Percentiles rank a stretch among this genome's conserved stretches.
Evolutionary conservation across 2,888 invertebrate species (phyloP).

Genomic region (Stenurella melanura): DNA sequence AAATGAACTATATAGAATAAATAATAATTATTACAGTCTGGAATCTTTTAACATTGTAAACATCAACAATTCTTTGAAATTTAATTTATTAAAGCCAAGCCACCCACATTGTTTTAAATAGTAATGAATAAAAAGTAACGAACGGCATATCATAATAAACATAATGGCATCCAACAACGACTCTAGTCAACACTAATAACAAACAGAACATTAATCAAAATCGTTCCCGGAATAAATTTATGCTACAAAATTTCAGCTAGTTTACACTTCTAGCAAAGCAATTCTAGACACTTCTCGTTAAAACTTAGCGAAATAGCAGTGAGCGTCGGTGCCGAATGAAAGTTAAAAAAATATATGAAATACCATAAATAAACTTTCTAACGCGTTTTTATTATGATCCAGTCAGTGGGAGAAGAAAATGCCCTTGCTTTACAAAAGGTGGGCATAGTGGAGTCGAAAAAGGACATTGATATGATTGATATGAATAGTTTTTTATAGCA

Average conservation of each 20-base stretch:
- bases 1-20: constrained; percentile 39
- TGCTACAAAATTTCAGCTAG: constrained; percentile 12
- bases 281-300: too few species aligned
- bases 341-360: too few species aligned
- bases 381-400: too few species aligned
- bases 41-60: constrained; percentile 44
- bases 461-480: too few species aligned
- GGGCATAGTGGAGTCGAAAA: too few species aligned
- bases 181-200: constrained; percentile 42
- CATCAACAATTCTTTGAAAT: constrained; percentile 52
- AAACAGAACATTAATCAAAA: constrained; percentile 31
- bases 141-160: constrained; percentile 40
- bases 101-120: constrained; percentile 41
- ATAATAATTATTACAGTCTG: constrained; percentile 40
- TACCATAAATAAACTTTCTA: too few species aligned
- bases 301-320: too few species aligned
- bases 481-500: too few species aligned
- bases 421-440: too few species aligned
- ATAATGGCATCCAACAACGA: constrained; percentile 36
- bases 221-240: constrained; percentile 11
- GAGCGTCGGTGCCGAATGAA: too few species aligned
- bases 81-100: constrained; percentile 41
- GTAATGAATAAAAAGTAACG: constrained; percentile 43
- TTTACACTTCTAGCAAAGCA: too few species aligned
- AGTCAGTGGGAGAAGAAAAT: too few species aligned